These are phyloP conservation scores for Scarus forsteni DNA, from an alignment of 2,797 vertebrate species.

Conservation along the genomic window DNA sequence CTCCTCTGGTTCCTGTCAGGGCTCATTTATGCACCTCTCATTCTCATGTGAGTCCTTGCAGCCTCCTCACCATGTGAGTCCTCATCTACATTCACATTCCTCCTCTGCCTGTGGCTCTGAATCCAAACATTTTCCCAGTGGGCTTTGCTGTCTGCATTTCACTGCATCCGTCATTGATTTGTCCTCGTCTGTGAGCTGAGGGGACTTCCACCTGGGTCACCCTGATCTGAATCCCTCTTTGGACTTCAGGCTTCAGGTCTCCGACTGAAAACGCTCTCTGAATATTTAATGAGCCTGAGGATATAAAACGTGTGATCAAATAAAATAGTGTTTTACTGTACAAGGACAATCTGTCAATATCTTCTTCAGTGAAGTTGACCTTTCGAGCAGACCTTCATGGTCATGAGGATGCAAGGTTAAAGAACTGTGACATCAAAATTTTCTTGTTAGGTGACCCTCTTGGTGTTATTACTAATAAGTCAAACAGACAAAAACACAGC, in stretches of 20 bases:
- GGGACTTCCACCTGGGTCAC: conserved; percentile 62
- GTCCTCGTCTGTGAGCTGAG: conserved; percentile 55
- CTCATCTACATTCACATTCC: conserved; percentile 70
- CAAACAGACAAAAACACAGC: conserved; percentile 14
- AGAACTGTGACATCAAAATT: conserved; percentile 23
- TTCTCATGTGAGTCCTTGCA: conserved; percentile 52
- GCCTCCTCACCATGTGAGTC: conserved; percentile 45
- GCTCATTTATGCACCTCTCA: conserved; percentile 69
- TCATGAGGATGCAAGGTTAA: conserved; percentile 1
- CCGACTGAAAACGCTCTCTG: conserved; percentile 43
- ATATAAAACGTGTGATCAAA: conserved; percentile 45
- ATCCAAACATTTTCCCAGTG: conserved; percentile 66
- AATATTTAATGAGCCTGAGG: conserved; percentile 50
- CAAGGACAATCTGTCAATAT: conserved; percentile 24
- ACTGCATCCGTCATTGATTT: conserved; percentile 71
- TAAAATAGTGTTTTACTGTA: conserved; percentile 15
- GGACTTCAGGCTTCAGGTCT: conserved; percentile 51
- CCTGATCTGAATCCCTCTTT: conserved; percentile 61
- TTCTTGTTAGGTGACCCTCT: not conserved
- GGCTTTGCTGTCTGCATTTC: conserved; percentile 66
- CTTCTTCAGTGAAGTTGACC: not conserved
- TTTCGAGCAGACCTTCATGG: conserved; percentile 28
- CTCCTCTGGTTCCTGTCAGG: conserved; percentile 60
- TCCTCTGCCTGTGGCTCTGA: conserved; percentile 59
- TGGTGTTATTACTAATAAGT: conserved; percentile 10